Percentiles rank a stretch among this genome's conserved stretches.
Evolutionary conservation across 2,888 invertebrate species (phyloP).

Genomic region (Campoletis raptor): DNA sequence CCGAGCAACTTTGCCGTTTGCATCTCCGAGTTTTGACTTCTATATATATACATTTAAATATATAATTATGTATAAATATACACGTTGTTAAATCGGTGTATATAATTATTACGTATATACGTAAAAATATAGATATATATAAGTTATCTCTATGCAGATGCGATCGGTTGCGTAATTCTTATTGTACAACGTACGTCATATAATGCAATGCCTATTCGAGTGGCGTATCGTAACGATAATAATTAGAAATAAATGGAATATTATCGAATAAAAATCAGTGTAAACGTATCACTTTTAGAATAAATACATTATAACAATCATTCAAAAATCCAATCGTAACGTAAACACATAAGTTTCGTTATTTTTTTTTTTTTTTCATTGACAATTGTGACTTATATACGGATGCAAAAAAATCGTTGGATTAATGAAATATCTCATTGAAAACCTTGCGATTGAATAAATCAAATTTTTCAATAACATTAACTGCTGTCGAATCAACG

Average conservation of each 20-base stretch:
- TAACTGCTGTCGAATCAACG: too few species aligned
- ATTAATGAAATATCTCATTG: background rate
- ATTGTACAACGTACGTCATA: conserved; percentile 52
- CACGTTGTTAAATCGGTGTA: background rate
- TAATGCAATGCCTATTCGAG: conserved; percentile 11
- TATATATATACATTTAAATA: conserved; percentile 39
- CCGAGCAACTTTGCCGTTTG: conserved; percentile 53
- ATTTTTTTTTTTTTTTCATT: too few species aligned
- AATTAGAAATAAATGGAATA: background rate
- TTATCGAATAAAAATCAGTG: background rate
- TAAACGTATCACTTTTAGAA: background rate
- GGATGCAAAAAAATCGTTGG: background rate
- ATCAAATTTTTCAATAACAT: too few species aligned
- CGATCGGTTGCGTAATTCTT: conserved; percentile 33
- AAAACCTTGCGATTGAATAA: too few species aligned
- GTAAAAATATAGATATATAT: background rate
- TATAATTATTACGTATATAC: background rate
- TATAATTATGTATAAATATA: background rate
- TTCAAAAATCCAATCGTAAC: background rate
- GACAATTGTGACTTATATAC: too few species aligned
- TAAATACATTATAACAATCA: background rate
- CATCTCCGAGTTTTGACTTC: conserved; percentile 51
- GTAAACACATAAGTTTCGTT: background rate
- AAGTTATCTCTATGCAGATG: background rate
- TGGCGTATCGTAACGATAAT: background rate